These are phyloP conservation scores for Ophion obscuratus DNA, from an alignment of 2,888 invertebrate genomes.

Conservation along the genomic window DNA sequence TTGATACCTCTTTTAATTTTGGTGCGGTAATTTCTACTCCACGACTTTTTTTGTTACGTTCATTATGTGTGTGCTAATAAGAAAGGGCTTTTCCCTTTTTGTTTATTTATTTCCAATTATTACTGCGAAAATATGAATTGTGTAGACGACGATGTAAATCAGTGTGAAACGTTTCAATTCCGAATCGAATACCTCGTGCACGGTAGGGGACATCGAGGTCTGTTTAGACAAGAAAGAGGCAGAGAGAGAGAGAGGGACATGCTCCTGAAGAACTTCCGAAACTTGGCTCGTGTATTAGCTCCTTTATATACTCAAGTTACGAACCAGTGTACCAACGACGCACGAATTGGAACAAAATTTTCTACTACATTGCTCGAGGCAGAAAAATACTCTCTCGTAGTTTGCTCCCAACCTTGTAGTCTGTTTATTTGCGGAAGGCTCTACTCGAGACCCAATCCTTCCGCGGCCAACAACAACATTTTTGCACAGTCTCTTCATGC, in stretches of 20 bases:
- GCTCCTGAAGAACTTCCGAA: background rate
- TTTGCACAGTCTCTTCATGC: conserved; percentile 76
- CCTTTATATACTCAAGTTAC: background rate
- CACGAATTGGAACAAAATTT: conserved; percentile 31
- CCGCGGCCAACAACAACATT: conserved; percentile 70
- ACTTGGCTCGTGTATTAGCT: background rate
- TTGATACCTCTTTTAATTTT: background rate
- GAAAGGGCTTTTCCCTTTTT: too few relatives aligned
- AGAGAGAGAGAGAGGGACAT: too few relatives aligned
- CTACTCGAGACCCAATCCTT: conserved; percentile 45
- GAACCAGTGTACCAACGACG: background rate
- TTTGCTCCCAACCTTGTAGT: conserved; percentile 10
- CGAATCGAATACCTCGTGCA: too few relatives aligned
- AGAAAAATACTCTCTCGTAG: conserved; percentile 22
- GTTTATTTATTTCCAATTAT: too few relatives aligned
- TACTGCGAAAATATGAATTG: too few relatives aligned
- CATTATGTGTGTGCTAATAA: too few relatives aligned
- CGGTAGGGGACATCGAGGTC: too few relatives aligned
- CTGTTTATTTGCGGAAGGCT: conserved; percentile 46
- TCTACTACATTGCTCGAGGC: conserved; percentile 5
- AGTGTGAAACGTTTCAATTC: too few relatives aligned
- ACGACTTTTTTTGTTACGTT: too few relatives aligned
- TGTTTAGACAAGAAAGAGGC: too few relatives aligned
- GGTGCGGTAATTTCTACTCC: too few relatives aligned
- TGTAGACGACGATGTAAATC: too few relatives aligned